Conservation (phyloP, 2,888 invertebrate species). For the Piscicola geometra region DNA sequence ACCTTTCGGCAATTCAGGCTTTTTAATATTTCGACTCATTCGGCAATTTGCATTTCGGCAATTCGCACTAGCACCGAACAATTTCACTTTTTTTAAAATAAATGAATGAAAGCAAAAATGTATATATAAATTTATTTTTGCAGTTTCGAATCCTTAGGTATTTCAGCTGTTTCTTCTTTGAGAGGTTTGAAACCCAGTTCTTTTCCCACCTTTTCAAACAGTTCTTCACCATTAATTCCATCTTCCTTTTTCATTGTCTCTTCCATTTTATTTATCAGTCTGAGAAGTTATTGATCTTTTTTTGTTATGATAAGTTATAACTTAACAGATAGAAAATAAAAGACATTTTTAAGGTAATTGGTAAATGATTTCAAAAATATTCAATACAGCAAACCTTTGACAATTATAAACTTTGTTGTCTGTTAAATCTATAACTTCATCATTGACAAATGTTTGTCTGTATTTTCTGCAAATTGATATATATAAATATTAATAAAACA, state of each 20-base stretch:
- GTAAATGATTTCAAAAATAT: background rate
- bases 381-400: conserved; percentile 21
- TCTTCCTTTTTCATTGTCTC: background rate
- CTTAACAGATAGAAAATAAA: no score
- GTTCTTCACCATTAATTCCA: background rate
- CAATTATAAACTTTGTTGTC: conserved; percentile 15
- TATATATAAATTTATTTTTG: no score
- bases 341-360: background rate
- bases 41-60: no score
- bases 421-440: conserved; percentile 26
- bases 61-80: no score
- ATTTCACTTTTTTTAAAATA: no score
- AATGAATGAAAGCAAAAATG: no score
- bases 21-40: no score
- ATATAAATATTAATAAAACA: background rate
- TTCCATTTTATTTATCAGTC: conserved; percentile 18
- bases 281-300: no score
- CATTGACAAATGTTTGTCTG: background rate
- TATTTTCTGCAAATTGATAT: conserved; percentile 18
- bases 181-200: background rate
- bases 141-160: no score
- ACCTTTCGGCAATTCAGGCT: no score
- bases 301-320: no score
- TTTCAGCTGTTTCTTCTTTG: background rate
- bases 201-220: background rate